Evolutionary conservation across 1,140 invertebrate species (phyloP).

Genomic region (Zaprionus lachaisei): DNA sequence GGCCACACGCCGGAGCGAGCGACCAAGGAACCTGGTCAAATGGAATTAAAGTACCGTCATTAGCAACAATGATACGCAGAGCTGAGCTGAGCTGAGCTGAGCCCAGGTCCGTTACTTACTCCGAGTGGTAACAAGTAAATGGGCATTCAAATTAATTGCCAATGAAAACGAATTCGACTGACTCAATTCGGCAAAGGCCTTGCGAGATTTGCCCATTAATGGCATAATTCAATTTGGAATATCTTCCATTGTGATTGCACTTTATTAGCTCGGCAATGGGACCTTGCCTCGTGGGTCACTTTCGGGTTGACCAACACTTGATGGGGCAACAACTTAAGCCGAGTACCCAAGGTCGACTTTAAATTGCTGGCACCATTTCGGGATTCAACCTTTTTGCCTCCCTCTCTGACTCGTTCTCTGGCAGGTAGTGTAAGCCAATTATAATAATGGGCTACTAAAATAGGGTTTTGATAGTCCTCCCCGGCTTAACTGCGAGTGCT

Average conservation of each 20-base stretch:
- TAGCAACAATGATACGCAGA: conserved; percentile 1
- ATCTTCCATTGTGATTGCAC: background rate
- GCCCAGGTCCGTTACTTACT: background rate
- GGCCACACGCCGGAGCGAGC: background rate
- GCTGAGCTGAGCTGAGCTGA: background rate
- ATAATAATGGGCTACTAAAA: conserved; percentile 33
- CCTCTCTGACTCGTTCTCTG: background rate
- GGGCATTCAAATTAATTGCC: conserved; percentile 17
- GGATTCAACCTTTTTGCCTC: background rate
- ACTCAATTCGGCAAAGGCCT: background rate
- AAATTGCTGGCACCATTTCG: background rate
- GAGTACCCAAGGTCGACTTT: background rate
- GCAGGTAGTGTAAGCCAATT: conserved; percentile 20
- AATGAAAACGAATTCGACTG: conserved; percentile 10
- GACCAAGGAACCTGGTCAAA: background rate
- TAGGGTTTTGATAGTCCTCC: conserved; percentile 15
- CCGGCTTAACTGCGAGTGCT: background rate
- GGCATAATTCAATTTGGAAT: background rate
- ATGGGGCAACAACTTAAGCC: background rate
- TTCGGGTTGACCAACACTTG: background rate
- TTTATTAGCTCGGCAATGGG: background rate
- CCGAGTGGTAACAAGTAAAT: background rate
- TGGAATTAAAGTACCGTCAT: conserved; percentile 32
- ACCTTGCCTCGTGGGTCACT: background rate
- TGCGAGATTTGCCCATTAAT: background rate